These are phyloP conservation scores for Mus spicilegus DNA, from an alignment of 2,113 vertebrate genomes.

Conservation along the genomic window DNA sequence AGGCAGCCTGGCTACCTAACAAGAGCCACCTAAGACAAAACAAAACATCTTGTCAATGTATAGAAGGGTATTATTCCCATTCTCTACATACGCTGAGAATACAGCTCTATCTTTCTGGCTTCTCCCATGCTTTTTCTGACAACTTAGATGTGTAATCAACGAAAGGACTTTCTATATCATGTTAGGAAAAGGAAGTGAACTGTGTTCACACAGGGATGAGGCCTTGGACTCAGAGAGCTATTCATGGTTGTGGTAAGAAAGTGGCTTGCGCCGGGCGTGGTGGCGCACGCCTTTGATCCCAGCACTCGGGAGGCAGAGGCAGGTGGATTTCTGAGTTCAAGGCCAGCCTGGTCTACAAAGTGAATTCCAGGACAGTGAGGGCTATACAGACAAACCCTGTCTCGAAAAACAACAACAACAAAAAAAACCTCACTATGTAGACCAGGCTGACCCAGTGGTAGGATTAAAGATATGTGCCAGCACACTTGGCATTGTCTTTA, in stretches of 20 bases:
- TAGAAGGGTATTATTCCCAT: not conserved
- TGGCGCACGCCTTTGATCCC: no score
- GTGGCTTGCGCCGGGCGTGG: no score
- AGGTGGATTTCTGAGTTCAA: no score
- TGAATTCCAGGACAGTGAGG: no score
- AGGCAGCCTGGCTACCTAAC: not conserved
- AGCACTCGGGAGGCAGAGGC: no score
- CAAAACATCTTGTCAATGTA: not conserved
- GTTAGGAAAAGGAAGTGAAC: not conserved
- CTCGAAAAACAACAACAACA: no score
- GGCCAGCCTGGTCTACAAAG: no score
- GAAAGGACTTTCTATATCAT: not conserved
- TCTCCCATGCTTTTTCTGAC: not conserved
- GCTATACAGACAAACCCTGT: no score
- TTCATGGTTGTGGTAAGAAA: not conserved
- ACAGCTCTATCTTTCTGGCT: not conserved
- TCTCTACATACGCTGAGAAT: not conserved
- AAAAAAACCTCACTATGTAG: not conserved
- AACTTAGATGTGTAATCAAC: not conserved
- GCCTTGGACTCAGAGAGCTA: not conserved
- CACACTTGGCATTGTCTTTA: not conserved
- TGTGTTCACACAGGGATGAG: not conserved
- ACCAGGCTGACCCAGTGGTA: not conserved
- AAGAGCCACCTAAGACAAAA: not conserved
- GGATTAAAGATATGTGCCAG: not conserved